These are phyloP conservation scores for Aviceda subcristata DNA, from an alignment of 2,113 vertebrate species.

Conservation along the genomic window DNA sequence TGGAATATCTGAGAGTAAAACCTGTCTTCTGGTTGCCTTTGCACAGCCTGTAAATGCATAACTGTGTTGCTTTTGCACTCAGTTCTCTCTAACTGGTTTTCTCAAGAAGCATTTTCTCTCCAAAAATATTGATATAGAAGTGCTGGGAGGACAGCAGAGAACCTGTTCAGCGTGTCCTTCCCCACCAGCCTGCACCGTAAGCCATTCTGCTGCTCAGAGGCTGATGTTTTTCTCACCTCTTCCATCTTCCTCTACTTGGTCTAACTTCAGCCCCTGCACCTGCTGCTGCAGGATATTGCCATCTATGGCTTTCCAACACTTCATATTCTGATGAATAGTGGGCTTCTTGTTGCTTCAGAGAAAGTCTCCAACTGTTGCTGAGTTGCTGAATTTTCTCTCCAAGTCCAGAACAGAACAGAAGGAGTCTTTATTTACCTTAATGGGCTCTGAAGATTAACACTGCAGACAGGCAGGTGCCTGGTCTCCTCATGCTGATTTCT, in stretches of 20 bases:
- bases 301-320: background rate
- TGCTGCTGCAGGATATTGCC: background rate
- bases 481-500: background rate
- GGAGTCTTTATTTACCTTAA: background rate
- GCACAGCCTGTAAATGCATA: background rate
- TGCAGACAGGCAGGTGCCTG: background rate
- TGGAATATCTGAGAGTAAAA: background rate
- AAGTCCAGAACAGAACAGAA: background rate
- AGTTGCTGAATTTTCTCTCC: background rate
- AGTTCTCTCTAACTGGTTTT: background rate
- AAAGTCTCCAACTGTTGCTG: background rate
- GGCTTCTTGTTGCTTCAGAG: background rate
- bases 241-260: background rate
- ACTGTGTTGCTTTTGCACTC: background rate
- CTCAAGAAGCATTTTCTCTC: background rate
- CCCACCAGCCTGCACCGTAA: background rate
- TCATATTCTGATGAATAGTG: conserved; percentile 27
- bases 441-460: background rate
- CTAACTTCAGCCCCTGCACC: background rate
- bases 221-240: background rate
- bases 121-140: background rate
- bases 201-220: background rate
- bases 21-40: background rate
- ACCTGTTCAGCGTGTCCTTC: background rate
- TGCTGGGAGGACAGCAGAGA: background rate